phyloP scores from a whole-genome alignment of 1,140 invertebrate genomes.

The Ips typographus region DNA sequence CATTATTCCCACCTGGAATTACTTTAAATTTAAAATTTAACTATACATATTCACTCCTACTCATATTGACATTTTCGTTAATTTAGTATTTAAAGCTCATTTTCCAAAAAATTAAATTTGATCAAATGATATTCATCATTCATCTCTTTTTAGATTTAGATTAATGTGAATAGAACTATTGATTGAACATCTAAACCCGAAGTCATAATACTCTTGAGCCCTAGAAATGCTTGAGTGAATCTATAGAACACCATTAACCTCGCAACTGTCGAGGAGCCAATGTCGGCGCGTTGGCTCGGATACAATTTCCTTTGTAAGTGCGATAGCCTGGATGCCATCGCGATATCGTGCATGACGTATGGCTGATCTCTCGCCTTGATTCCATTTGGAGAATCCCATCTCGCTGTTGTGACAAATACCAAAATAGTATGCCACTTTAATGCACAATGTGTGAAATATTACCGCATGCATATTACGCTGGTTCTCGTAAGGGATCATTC shows the following conservation, averaged over 20 bases:
- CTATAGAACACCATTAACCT: background rate
- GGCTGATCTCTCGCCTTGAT: slow-evolving; percentile 24
- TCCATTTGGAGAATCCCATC: slow-evolving; percentile 16
- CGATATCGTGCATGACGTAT: slow-evolving; percentile 25
- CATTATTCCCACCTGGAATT: too few relatives aligned
- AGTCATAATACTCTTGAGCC: too few relatives aligned
- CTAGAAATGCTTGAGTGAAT: too few relatives aligned
- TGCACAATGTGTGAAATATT: slow-evolving; percentile 20
- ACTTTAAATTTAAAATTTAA: too few relatives aligned
- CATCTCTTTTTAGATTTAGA: too few relatives aligned
- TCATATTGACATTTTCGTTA: too few relatives aligned
- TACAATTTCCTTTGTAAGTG: slow-evolving; percentile 30
- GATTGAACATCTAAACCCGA: too few relatives aligned
- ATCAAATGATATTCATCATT: too few relatives aligned
- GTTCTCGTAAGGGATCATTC: background rate
- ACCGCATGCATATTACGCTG: background rate
- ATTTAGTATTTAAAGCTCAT: too few relatives aligned
- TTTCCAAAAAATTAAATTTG: too few relatives aligned
- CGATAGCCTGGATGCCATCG: slow-evolving; percentile 23
- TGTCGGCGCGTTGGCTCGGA: slow-evolving; percentile 12
- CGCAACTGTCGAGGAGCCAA: background rate
- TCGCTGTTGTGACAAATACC: slow-evolving; percentile 22
- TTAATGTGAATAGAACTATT: too few relatives aligned
- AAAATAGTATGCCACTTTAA: slow-evolving; percentile 8
- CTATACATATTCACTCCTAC: too few relatives aligned